These are phyloP conservation scores for Struthio camelus DNA, from an alignment of 2,113 vertebrate species.

Conservation along the genomic window DNA sequence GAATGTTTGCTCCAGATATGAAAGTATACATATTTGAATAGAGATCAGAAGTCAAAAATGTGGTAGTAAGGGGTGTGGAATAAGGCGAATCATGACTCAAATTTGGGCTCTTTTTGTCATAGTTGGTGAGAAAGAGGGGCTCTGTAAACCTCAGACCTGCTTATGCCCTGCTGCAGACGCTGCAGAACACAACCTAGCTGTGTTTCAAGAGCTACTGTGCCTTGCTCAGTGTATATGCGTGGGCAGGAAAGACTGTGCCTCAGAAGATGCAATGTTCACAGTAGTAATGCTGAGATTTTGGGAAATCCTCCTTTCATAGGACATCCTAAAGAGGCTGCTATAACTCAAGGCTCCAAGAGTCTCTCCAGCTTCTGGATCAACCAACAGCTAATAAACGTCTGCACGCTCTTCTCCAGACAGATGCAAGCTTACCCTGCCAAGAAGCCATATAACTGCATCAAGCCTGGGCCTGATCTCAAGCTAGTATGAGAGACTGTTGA, in stretches of 20 bases:
- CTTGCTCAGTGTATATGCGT: accelerated
- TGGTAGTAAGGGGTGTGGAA: neutral
- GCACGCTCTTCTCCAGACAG: neutral
- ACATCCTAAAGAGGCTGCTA: neutral
- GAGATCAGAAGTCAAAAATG: neutral
- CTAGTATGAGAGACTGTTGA: neutral
- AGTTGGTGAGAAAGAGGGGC: neutral
- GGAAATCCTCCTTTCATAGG: neutral
- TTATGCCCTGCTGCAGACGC: neutral
- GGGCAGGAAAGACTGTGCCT: neutral
- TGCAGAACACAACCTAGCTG: neutral
- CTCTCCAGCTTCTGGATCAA: neutral
- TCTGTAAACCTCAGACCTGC: neutral
- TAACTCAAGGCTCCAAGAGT: neutral
- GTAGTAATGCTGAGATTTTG: neutral
- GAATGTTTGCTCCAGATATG: neutral
- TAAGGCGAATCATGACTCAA: neutral
- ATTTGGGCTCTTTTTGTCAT: neutral
- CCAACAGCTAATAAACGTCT: neutral
- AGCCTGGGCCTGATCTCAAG: neutral
- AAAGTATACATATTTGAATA: accelerated
- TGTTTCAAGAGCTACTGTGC: neutral
- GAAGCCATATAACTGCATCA: neutral
- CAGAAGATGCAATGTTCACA: neutral
- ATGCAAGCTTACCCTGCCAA: neutral